Evolutionary conservation across 2,888 invertebrate genomes (phyloP), one percentile per base, ranked within the genome.

Genomic region (Chesias legatella): DNA sequence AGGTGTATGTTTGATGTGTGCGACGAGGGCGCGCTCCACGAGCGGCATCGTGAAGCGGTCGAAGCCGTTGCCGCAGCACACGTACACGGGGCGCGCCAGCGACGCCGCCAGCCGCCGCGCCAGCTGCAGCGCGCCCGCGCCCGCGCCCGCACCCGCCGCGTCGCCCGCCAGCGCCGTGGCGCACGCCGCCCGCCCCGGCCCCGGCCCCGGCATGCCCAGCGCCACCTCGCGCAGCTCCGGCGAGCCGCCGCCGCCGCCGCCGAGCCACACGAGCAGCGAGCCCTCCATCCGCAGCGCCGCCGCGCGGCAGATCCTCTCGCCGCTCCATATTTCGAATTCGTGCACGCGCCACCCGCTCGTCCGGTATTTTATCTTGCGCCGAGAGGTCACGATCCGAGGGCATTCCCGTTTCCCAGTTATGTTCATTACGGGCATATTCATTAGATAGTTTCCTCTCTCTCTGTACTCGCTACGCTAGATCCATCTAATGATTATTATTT

Each of bases 191-290:
- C 45, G 23, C 22, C 56, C 51, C 46, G 23, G 2, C 48, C 48
- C 29, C 45, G 35, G 34, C 28, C 20, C 42, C 41, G 33, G 45
- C 42, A 45, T 33, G 33, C 48, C 43, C 42, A 48, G 37, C 49
- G 35, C 42, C 10, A 35, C 29, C 30, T 13, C 24, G 31, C 22
- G 26, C 32, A 42, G 53, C 45, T 34, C 42, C 35, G 33, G 29
- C 33, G 30, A 28, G 31, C 27, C 24, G 17, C 41, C 28, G 1
- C 46, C 78, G 33, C 43, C 21, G 31, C 22, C 33, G 25, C 48
- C 79, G 22, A 78, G 35, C 84, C 84, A 84, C 56, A 83, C 46
- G 43, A 82, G 64, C 45, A 79, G 48, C 21, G 75, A 76, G 24
- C 67, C 74, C 24, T 60, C 48, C 62, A 74, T 69, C 10, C 68